phyloP scores from a whole-genome alignment of 53 echinoderm and acorn worm species.

The Henricia sp. region DNA sequence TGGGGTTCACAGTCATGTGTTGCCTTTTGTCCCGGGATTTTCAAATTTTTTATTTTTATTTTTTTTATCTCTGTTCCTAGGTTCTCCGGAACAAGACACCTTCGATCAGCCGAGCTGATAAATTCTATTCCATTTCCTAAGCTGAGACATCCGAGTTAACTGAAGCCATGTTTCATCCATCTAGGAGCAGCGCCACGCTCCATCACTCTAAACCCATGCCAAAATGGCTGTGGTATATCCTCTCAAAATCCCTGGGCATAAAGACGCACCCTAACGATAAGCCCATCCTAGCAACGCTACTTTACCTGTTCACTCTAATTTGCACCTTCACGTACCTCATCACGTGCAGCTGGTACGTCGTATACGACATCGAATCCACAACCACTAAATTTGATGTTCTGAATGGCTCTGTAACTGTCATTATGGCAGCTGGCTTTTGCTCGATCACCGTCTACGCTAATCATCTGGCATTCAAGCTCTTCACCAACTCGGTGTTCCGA shows the following conservation, averaged over 20 bases:
- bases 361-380: slow-evolving; percentile 74
- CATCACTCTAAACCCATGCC: slow-evolving; percentile 81
- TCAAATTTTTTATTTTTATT: no score
- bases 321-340: slow-evolving; percentile 64
- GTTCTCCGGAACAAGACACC: no score
- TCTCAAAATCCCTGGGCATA: slow-evolving; percentile 88
- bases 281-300: slow-evolving; percentile 77
- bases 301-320: slow-evolving; percentile 73
- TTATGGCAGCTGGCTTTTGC: slow-evolving; percentile 84
- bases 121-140: no score
- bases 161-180: slow-evolving; percentile 39
- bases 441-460: slow-evolving; percentile 77
- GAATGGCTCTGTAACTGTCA: slow-evolving; percentile 82
- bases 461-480: slow-evolving; percentile 83
- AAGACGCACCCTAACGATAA: slow-evolving; percentile 80
- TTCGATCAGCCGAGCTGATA: no score
- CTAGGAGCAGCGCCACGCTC: slow-evolving; percentile 59
- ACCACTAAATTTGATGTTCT: slow-evolving; percentile 88
- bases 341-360: slow-evolving; percentile 72
- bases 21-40: no score
- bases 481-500: slow-evolving; percentile 83
- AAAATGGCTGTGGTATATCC: slow-evolving; percentile 79
- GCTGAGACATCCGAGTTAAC: no score
- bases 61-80: no score
- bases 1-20: no score